Evolutionary conservation across 1,140 invertebrate genomes (phyloP).

Genomic region (Neodiprion pinetum): DNA sequence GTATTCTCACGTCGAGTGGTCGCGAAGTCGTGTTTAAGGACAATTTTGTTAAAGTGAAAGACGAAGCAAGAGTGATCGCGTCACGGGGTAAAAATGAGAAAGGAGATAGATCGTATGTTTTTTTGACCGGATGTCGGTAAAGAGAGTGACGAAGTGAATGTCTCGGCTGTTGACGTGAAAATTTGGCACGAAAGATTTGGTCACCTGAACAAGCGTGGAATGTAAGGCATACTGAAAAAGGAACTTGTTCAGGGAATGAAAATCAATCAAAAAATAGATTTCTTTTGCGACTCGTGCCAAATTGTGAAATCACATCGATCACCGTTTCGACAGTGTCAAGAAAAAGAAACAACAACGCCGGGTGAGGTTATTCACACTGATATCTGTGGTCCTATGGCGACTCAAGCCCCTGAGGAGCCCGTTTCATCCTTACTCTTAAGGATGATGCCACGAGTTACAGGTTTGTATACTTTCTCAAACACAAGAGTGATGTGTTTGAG

Average conservation of each 20-base stretch:
- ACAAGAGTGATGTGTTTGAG: too few relatives aligned
- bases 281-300: slow-evolving; percentile 37
- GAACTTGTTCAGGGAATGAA: slow-evolving; percentile 14
- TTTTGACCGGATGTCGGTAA: slow-evolving; percentile 11
- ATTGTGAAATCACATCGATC: slow-evolving; percentile 40
- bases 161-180: slow-evolving; percentile 14
- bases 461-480: too few relatives aligned
- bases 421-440: too few relatives aligned
- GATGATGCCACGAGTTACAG: too few relatives aligned
- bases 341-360: neutral
- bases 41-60: slow-evolving; percentile 16
- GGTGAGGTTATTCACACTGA: slow-evolving; percentile 7
- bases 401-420: too few relatives aligned
- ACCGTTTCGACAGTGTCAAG: slow-evolving; percentile 32
- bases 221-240: slow-evolving; percentile 24
- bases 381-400: neutral
- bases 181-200: slow-evolving; percentile 27
- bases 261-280: slow-evolving; percentile 14
- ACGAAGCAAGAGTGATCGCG: slow-evolving; percentile 26
- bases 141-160: slow-evolving; percentile 1
- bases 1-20: slow-evolving; percentile 21
- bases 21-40: slow-evolving; percentile 23
- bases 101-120: slow-evolving; percentile 8
- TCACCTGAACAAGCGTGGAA: slow-evolving; percentile 20
- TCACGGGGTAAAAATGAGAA: slow-evolving; percentile 14